These are phyloP conservation scores for Machaerirhynchus nigripectus DNA, from an alignment of 2,113 vertebrate species.

Conservation along the genomic window DNA sequence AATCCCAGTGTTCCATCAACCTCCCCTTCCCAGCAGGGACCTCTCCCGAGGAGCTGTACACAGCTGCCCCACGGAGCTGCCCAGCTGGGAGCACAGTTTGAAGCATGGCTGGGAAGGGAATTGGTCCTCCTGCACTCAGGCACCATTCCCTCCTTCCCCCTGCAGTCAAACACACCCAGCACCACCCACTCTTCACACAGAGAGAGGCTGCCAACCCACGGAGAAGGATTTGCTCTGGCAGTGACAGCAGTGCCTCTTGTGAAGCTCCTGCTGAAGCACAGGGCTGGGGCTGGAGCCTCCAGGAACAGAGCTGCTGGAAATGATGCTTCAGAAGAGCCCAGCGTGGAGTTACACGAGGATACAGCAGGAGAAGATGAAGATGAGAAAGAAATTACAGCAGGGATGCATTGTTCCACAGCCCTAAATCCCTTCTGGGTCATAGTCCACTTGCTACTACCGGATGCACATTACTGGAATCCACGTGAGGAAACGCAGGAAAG, in stretches of 20 bases:
- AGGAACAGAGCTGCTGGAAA: background rate
- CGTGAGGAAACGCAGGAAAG: background rate
- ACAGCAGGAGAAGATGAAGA: background rate
- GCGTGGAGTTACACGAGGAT: background rate
- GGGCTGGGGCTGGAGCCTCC: background rate
- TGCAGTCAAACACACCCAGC: background rate
- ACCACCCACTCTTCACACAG: background rate
- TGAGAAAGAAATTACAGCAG: background rate
- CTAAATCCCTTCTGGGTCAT: constrained; percentile 10
- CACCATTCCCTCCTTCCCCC: background rate
- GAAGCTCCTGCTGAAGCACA: background rate
- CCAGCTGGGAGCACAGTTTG: background rate
- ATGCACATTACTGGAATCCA: background rate
- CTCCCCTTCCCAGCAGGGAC: background rate
- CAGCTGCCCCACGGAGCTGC: no score
- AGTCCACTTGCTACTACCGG: background rate
- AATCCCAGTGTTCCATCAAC: background rate
- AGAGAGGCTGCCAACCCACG: accelerated
- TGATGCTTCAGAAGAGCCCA: background rate
- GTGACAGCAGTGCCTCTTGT: background rate
- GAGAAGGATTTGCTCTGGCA: background rate
- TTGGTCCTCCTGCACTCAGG: background rate
- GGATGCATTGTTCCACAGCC: background rate
- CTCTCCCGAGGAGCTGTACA: accelerated
- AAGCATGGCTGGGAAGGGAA: background rate